Base-by-base conservation (phyloP, 2,113 vertebrate species). In the Alces alces region DNA sequence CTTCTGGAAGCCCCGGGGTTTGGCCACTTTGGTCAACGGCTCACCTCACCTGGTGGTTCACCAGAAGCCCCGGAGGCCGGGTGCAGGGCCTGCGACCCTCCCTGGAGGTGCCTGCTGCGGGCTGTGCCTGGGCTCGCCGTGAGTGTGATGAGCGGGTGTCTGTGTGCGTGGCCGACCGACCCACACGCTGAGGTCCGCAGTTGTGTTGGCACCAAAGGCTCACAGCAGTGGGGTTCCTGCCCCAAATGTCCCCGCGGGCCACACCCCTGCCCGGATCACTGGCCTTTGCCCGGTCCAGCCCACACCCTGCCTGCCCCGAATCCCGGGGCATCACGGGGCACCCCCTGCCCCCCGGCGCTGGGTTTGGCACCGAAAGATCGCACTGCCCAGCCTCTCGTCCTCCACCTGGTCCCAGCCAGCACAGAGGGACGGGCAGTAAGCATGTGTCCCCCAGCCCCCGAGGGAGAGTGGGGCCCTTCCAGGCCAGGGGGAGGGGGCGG, bases 351-450 rank as follows among this genome's bases (percentile, higher is more conserved):
- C 30, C 61, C 16, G 10, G 76, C 60, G 50, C 92, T 6, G 5
- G 2, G 21, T 96, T 95, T 98, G 97, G 96, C 96, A 97, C 95
- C 55, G 47, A 94, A 39, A 6, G 70, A n/a, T 12, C 28, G 8
- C 19, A 5, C 7, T 1, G 23, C 17, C 55, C 33, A 3, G 47
- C 47, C 10, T 82, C 50, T 21, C 25, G 7, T 21, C 57, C 66
- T 57, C 21, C 3, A 10, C 28, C 52, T 50, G 87, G 82, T 50
- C n/a, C 30, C 0, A 0, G 33, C 70, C 85, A 19, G 82, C 61
- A 13, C 36, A 73, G 2, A 25, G 73, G 76, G 39, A 39, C 8
- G 0, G 9, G 7, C 2, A 33, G 25, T 30, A 2, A 43, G 60
- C 3, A 6, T 28, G 2, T 1, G 2, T 33, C n/a, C 12, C 57